phyloP scores from a whole-genome alignment of 1,140 invertebrate genomes.

The Sweltsa coloradensis region DNA sequence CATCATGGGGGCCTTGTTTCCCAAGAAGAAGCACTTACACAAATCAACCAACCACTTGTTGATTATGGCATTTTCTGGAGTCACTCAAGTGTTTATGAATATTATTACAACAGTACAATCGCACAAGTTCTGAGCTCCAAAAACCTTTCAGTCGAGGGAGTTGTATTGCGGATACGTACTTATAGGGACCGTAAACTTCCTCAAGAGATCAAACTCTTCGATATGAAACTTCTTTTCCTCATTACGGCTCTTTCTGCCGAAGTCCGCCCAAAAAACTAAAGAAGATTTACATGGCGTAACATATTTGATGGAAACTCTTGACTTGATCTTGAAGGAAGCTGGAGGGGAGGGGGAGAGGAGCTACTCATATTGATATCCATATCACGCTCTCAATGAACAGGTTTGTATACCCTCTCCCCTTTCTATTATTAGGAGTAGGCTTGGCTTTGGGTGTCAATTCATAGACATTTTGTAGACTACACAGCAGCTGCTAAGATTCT shows the following conservation, averaged over 20 bases:
- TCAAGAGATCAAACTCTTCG: conserved; percentile 69
- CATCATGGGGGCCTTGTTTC: conserved; percentile 43
- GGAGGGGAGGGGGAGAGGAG: conserved; percentile 16
- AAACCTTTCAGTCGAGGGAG: conserved; percentile 56
- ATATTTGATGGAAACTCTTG: conserved; percentile 66
- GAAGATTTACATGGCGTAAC: conserved; percentile 68
- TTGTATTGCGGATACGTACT: conserved; percentile 59
- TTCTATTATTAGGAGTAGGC: no score
- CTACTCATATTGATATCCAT: conserved; percentile 12
- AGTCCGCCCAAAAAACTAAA: conserved; percentile 51
- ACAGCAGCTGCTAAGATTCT: no score
- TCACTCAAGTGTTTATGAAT: conserved; percentile 84
- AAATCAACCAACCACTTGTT: conserved; percentile 14
- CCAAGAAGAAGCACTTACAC: conserved; percentile 21
- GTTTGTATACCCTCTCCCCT: no score
- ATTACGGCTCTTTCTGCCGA: conserved; percentile 66
- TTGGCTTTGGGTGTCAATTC: no score
- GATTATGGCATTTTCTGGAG: conserved; percentile 39
- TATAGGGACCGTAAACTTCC: conserved; percentile 44
- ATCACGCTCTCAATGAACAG: conserved; percentile 4
- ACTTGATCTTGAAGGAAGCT: conserved; percentile 49
- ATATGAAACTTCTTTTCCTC: conserved; percentile 79
- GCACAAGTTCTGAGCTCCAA: conserved; percentile 54
- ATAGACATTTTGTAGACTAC: no score
- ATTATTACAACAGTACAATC: conserved; percentile 68